A percentile compares a stretch with the other conserved stretches of the same genome.
Evolutionary conservation across 2,113 vertebrate genomes (phyloP).

Genomic region (Choloepus hoffmanni): DNA sequence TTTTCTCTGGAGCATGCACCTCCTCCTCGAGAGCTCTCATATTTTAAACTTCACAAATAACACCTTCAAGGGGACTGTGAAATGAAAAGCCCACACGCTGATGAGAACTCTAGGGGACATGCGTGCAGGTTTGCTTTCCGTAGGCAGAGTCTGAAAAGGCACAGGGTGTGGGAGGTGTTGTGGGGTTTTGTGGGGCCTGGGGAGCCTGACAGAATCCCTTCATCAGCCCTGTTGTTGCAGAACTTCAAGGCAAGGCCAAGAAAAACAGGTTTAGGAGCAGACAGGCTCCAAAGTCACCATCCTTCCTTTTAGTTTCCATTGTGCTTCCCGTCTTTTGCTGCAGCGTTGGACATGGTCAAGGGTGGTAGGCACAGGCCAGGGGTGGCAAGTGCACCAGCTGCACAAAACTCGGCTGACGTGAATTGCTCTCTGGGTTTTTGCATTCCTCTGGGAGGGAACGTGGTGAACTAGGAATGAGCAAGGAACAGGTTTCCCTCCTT

Average conservation of each 20-base stretch:
- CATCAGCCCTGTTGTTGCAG: constrained; percentile 61
- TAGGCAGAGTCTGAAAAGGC: constrained; percentile 19
- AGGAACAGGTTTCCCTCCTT: not conserved
- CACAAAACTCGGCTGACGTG: not conserved
- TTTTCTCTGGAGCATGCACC: constrained; percentile 62
- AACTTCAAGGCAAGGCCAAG: constrained; percentile 59
- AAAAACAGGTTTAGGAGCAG: not conserved
- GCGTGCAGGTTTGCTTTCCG: constrained; percentile 55
- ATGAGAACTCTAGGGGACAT: constrained; percentile 37
- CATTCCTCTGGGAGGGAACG: not conserved
- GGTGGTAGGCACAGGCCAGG: no score
- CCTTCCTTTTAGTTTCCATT: constrained; percentile 18
- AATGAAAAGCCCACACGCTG: constrained; percentile 69
- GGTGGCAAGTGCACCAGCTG: not conserved
- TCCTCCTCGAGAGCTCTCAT: constrained; percentile 41
- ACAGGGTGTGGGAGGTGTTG: constrained; percentile 55
- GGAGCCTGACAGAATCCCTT: constrained; percentile 57
- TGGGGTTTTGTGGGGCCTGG: constrained; percentile 45
- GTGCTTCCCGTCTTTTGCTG: not conserved
- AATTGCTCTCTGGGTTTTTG: not conserved
- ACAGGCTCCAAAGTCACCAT: constrained; percentile 15
- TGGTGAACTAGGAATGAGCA: not conserved
- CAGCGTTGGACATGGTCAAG: not conserved
- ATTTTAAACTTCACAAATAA: constrained; percentile 76
- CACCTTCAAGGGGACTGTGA: constrained; percentile 65